Percentiles rank a stretch among this genome's conserved stretches.
Evolutionary conservation across 1,140 invertebrate genomes (phyloP).

Genomic region (Drosophila funebris): DNA sequence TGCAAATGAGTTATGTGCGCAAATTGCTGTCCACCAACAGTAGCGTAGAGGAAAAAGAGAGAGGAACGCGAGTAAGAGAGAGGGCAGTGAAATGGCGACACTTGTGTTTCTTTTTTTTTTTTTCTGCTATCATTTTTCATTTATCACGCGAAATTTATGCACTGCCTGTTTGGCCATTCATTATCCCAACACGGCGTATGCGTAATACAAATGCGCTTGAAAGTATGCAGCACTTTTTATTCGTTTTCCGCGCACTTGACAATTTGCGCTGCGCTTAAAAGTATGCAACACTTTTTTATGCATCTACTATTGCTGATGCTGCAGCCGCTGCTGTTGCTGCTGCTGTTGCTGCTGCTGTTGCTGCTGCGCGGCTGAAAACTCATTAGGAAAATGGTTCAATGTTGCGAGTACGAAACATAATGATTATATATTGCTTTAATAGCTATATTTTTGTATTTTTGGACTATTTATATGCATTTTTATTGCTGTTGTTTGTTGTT

Average conservation of each 20-base stretch:
- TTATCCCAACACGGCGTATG: conserved; percentile 48
- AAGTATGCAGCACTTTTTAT: conserved; percentile 50
- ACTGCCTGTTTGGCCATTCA: conserved; percentile 52
- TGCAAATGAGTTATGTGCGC: conserved; percentile 81
- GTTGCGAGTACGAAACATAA: conserved; percentile 36
- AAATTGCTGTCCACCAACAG: conserved; percentile 73
- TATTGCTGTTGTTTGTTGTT: conserved; percentile 35
- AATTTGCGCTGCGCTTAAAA: conserved; percentile 18
- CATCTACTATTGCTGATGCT: background rate
- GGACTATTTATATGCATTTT: conserved; percentile 47
- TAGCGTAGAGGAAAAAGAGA: background rate
- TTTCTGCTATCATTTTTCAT: conserved; percentile 65
- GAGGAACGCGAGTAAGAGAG: background rate
- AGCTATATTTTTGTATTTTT: conserved; percentile 51
- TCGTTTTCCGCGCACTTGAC: background rate
- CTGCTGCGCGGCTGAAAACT: conserved; percentile 43
- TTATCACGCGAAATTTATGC: conserved; percentile 71
- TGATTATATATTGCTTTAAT: conserved; percentile 38
- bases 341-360: background rate
- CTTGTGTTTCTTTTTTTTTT: conserved; percentile 54
- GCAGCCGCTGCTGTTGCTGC: background rate
- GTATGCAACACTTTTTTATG: conserved; percentile 34
- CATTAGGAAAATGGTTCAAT: conserved; percentile 68
- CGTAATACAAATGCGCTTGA: conserved; percentile 67
- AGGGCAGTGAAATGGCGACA: conserved; percentile 63